Evolutionary conservation across 2,797 vertebrate genomes (phyloP).

Genomic region (Buceros bicornis): DNA sequence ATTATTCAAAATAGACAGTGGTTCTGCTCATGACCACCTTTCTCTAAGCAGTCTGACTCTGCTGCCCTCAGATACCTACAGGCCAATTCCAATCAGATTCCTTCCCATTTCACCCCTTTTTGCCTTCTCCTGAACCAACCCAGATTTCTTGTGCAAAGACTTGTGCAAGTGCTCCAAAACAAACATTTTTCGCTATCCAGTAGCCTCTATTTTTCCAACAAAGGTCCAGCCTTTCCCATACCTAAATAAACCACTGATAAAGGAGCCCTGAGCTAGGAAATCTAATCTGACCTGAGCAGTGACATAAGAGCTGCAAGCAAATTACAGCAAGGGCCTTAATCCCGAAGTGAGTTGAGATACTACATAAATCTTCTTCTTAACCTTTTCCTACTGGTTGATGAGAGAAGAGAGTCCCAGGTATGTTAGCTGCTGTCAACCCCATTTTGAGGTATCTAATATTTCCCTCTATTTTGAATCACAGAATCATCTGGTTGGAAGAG

Average conservation of each 20-base stretch:
- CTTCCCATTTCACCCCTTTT: not conserved
- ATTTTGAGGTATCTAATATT: not conserved
- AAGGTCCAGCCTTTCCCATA: not conserved
- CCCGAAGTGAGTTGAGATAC: not conserved
- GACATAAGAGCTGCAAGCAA: not conserved
- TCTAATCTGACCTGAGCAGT: not conserved
- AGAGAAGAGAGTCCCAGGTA: not conserved
- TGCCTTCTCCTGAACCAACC: not conserved
- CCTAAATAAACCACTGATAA: not conserved
- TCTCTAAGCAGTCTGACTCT: not conserved
- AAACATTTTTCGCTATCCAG: not conserved
- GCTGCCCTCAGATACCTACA: not conserved
- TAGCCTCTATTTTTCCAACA: not conserved
- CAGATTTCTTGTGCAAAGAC: not conserved
- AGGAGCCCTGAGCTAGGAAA: not conserved
- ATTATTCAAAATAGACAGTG: not conserved
- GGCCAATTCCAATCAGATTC: not conserved
- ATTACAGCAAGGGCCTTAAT: not conserved
- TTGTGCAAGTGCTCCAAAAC: not conserved
- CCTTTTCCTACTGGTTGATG: not conserved
- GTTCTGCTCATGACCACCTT: not conserved
- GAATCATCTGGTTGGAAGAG: too few species aligned
- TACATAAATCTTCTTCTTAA: not conserved
- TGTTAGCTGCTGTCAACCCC: not conserved
- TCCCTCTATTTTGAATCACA: not conserved